Base-by-base conservation (phyloP, 35 echinoderm and acorn worm species). In the Holothuria glaberrima region DNA sequence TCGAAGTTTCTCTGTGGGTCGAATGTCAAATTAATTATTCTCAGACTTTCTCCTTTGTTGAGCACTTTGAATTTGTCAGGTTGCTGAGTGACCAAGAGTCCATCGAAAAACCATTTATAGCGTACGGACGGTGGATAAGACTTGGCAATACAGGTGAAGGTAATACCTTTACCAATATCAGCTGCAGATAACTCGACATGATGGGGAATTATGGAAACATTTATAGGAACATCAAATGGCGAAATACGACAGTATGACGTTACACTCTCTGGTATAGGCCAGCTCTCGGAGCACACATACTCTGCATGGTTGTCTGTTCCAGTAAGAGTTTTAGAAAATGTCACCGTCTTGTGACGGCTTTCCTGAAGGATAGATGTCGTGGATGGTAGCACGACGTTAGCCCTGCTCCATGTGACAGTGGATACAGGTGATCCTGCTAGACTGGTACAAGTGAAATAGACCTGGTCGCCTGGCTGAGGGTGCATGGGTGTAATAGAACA, bases 81-180 rank as follows among this genome's bases (percentile, higher is more conserved):
- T 22, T 86, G 18, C 22, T 86, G 59, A 7, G 59, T 46, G 0
- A 86, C 83, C 59, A 30, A 59, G 63, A 66, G 59, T 19, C 83
- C 83, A 26, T 86, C 83, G 30, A 86, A 86, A 26, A 66, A 86
- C 83, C 83, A 86, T 33, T 63, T 68, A 24, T 86, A 86, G 25
- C 63, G 31, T 16, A 68, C 62, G 12, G 62, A 30, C 1, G 62
- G 36, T 13, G 83, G 83, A 25, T 36, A 63, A 5, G 83, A 29
- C 27, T 67, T 68, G 0, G 83, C 83, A 17, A 22, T 9, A 31
- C 83, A 86, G 12, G 83, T 86, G 36, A 86, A 86, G 14, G 48
- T 56, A n/a, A 82, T 82, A 9, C 27, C 79, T 57, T 82, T 57
- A 50, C 30, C 50, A 50, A 60, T 18, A 36, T 82, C 79, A 33